Base-by-base conservation (phyloP, 2,888 invertebrate genomes). In the Leptinotarsa haldemani region DNA sequence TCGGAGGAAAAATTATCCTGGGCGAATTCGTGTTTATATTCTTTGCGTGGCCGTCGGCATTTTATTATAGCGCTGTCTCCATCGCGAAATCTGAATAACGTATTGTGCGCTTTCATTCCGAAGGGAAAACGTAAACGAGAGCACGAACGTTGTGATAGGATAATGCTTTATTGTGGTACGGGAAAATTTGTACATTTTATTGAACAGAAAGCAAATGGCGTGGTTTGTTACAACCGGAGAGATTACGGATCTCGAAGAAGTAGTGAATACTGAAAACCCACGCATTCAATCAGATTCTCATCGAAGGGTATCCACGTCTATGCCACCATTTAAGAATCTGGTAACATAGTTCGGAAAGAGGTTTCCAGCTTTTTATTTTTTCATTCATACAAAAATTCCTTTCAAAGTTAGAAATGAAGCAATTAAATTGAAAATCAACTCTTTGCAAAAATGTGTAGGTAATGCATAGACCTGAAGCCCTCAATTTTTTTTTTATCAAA, bases 61-160 rank as follows among this genome's bases (percentile, higher is more conserved):
- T 56, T 56, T 56, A 22, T 56, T 56, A 20, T 56, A 15, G 22
- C 20, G 56, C 56, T 56, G 56, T 56, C 56, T 56, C 22, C 56
- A 22, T 56, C 56, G 22, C 22, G 13, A 20, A 22, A 20, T 56
- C 56, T 20, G 22, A 56, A 56, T 56, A 56, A 56, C 56, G 56
- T 56, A 56, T 56, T 25, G 56, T 22, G 56, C 9, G 56, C 22
- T 53, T 30, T 20, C 52, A 67, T 18, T 52, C 67, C 25, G 53
- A 67, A 67, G 52, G 67, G 67, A 67, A 67, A 67, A 67, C 53
- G 53, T 18, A 50, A 66, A 66, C 66, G 50, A 22, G 50, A 48
- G 25, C 50, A 50, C 25, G 66, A 67, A 67, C 52, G 52, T 53
- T 67, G 52, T 50, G 52, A 53, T 50, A 67, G 67, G 25, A 67